phyloP scores from a whole-genome alignment of 1,140 invertebrate species.

The Sycophila sp. region DNA sequence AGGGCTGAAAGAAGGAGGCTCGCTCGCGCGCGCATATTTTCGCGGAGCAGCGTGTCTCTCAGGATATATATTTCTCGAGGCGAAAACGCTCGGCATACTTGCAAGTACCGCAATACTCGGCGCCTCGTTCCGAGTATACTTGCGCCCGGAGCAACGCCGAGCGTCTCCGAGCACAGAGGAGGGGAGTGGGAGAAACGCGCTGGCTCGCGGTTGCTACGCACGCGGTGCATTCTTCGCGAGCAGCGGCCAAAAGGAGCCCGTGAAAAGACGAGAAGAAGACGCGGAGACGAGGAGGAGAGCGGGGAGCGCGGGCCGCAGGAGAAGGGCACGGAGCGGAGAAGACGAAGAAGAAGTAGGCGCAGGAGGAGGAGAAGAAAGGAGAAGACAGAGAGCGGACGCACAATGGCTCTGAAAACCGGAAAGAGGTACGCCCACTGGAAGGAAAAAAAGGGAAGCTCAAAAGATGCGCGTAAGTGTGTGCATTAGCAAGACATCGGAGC shows the following conservation, averaged over 20 bases:
- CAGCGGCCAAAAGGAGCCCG: neutral
- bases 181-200: neutral
- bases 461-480: neutral
- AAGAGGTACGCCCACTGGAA: neutral
- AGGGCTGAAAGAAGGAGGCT: slow-evolving; percentile 38
- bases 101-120: slow-evolving; percentile 16
- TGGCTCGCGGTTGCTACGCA: neutral
- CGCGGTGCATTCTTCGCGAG: slow-evolving; percentile 7
- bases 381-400: neutral
- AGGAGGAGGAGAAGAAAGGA: neutral
- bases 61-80: neutral
- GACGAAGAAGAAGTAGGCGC: neutral
- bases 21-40: neutral
- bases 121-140: neutral
- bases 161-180: neutral
- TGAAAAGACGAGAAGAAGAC: neutral
- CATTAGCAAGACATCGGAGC: too few relatives aligned
- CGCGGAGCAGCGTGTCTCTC: neutral
- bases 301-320: neutral
- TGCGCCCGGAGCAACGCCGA: neutral
- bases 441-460: slow-evolving; percentile 36
- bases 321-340: neutral
- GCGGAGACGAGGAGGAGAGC: neutral
- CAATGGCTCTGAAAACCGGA: neutral
- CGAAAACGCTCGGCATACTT: slow-evolving; percentile 40